Evolutionary conservation across 2,797 vertebrate species (phyloP), one percentile per base, ranked within the genome.

Genomic region (Acrossocheilus fasciatus): DNA sequence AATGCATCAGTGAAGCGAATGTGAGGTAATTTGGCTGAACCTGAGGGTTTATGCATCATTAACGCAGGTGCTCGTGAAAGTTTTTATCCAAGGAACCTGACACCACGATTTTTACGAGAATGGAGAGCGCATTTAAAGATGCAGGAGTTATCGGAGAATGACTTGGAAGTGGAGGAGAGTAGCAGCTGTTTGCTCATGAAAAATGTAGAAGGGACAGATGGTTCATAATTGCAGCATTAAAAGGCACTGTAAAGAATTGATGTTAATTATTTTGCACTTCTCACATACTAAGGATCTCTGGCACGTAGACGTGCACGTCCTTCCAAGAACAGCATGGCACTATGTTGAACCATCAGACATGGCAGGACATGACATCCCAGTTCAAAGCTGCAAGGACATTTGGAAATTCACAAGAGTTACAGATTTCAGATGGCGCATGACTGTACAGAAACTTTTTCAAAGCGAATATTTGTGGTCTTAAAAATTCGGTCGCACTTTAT

Each of bases 211-310:
- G 83, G 73, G 76, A 88, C 90, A 92, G 91, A 90, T 90, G 91
- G 91, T 78, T 81, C 79, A 83, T 91, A 89, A 91, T 90, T 86
- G 85, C 80, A 77, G 84, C 83, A 90, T 91, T 91, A 91, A 91
- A 89, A 87, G 88, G 74, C 82, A 87, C 82, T 69, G 77, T 88
- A 91, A 89, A 91, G 87, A 89, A 89, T 89, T 72, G 62, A 89
- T 91, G 86, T 87, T 84, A 85, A 90, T 89, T 91, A 84, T 89
- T 88, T 89, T 83, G 77, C 81, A 57, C 82, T 85, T 66, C 72
- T 87, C 72, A 79, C 76, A 86, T 72, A 69, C 82, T 87, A 86
- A 85, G 52, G 73, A 64, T 86, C 62, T 52, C 81, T 81, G 87
- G 75, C 72, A 73, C 14, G 8, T 52, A 69, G 39, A 72, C 4